These are phyloP conservation scores for Phalloptychus januarius DNA, from an alignment of 2,797 vertebrate species.

Conservation along the genomic window DNA sequence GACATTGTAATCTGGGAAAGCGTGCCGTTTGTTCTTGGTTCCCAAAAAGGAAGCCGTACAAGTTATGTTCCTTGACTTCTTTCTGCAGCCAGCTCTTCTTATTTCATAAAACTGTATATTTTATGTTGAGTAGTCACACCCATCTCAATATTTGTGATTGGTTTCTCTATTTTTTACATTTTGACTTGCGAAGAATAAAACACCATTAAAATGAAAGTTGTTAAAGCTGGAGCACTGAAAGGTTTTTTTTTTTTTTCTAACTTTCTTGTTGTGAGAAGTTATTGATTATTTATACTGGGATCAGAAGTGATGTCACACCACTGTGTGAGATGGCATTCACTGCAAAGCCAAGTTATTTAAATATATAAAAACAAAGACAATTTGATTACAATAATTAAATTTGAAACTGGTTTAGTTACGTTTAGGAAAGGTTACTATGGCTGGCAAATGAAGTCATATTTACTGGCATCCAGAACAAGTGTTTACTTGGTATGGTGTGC, in stretches of 20 bases:
- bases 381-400: background rate
- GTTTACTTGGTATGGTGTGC: background rate
- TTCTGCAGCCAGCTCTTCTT: slow-evolving; percentile 10
- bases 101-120: slow-evolving; percentile 10
- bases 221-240: background rate
- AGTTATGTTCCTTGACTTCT: slow-evolving; percentile 28
- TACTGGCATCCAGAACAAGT: background rate
- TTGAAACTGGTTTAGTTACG: background rate
- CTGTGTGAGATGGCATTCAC: background rate
- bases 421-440: background rate
- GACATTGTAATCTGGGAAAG: slow-evolving; percentile 64
- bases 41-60: slow-evolving; percentile 42
- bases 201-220: background rate
- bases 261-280: background rate
- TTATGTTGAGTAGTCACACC: background rate
- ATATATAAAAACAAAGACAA: background rate
- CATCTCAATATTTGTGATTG: background rate
- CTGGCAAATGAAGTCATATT: too few relatives aligned
- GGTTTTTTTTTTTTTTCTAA: background rate
- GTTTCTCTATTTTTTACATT: background rate
- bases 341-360: background rate
- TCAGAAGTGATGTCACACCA: background rate
- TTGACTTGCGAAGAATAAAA: background rate
- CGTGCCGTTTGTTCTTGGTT: slow-evolving; percentile 23
- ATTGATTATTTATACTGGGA: background rate